Percentiles rank a stretch among this genome's conserved stretches.
Conservation (phyloP, 1,140 invertebrate genomes). For the Nephila pilipes region DNA sequence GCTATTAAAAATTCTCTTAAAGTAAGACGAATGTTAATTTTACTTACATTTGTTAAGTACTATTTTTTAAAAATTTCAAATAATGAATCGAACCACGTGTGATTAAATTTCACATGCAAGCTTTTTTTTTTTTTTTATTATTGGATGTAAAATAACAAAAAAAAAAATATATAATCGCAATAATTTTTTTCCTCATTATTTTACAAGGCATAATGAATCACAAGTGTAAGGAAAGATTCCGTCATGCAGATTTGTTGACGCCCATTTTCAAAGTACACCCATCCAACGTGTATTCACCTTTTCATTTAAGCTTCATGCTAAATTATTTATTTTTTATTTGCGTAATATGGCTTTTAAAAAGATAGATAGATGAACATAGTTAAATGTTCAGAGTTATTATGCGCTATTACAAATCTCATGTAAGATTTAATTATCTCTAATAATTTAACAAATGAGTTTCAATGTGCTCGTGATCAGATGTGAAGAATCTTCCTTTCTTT, state of each 20-base stretch:
- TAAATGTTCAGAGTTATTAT: slow-evolving; percentile 5
- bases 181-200: not conserved
- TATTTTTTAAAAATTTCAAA: too few relatives aligned
- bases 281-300: not conserved
- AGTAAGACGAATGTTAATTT: too few relatives aligned
- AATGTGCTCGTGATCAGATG: not conserved
- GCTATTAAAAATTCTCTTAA: too few relatives aligned
- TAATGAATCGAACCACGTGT: too few relatives aligned
- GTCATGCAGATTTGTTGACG: not conserved
- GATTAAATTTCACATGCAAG: too few relatives aligned
- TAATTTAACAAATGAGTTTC: not conserved
- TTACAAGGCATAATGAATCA: not conserved
- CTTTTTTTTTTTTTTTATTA: too few relatives aligned
- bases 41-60: too few relatives aligned
- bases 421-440: slow-evolving; percentile 14
- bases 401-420: not conserved
- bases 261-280: not conserved
- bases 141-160: too few relatives aligned
- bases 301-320: not conserved
- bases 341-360: not conserved
- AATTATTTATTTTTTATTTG: not conserved
- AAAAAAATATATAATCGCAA: too few relatives aligned
- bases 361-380: not conserved
- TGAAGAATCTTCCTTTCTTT: not conserved
- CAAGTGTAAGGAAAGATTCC: not conserved